Base-by-base conservation (phyloP, 2,797 vertebrate species). In the Neosalanx taihuensis region DNA sequence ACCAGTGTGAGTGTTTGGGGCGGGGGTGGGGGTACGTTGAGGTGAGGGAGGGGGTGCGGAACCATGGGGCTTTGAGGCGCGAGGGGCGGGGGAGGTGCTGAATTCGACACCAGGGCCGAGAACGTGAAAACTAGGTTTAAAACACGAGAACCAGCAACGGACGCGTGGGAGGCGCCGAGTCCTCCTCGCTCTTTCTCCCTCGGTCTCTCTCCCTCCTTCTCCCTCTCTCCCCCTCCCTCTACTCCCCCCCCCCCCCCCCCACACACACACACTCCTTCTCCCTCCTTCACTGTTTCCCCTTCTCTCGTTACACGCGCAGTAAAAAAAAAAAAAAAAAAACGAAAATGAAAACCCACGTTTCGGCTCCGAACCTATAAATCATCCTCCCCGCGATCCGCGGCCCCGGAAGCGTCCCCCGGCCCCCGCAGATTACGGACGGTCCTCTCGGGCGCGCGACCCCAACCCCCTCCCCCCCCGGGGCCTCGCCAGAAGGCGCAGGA, bases 281-380 rank as follows among this genome's bases (percentile, higher is more conserved):
- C 26, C 46, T 51, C 3, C 64, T 46, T 41, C 10, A 41, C 64
- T n/a, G n/a, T n/a, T n/a, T n/a, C 20, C 5, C 64, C 46, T 64
- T 75, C 62, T 83, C 69, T 51, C 35, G 20, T 71, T 88, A 78
- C 87, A 84, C 76, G 33, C 64, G 67, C 67, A 23, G 63, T 85
- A 85, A 84, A 86, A 74, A 73, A 33, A 18, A 62, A n/a, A n/a
- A 77, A 81, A 76, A 73, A 71, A 63, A 74, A 79, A 72, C 66
- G 30, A 72, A 76, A 71, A 51, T 69, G 71, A 41, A 41, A 37
- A 41, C 4, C 72, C 70, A 65, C 49, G 0, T 71, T 46, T 83
- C 70, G 76, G 59, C 79, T 78, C 51, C 30, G 67, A 58, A 73
- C 78, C 78, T 82, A 72, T 86, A 83, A 87, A 85, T 73, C 76